Evolutionary conservation across 2,113 vertebrate species (phyloP), one percentile per base, ranked within the genome.

Genomic region (Dendropsophus ebraccatus): DNA sequence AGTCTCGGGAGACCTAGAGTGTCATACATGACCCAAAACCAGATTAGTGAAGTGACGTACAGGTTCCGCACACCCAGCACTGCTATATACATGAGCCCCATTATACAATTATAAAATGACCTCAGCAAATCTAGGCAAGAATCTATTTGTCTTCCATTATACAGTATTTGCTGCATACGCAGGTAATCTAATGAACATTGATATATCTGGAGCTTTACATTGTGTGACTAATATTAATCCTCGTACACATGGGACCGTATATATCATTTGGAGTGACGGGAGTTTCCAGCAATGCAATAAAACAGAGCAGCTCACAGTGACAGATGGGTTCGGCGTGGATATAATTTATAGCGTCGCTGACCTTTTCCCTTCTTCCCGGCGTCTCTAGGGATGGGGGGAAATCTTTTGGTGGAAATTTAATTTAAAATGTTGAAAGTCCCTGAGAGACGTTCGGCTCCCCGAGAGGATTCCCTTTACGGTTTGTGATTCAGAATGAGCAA

Each of bases 341-440:
- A 62, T 45, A 25, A 80, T 80, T 25, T 54, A 62, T 25, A 60
- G 54, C 23, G 6, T 35, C 3, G 54, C 32, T 62, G 77, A 80
- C 77, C 54, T 80, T 80, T 80, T 60, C 13, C 45, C 47, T 30
- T 16, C 54, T 62, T 45, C 2, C 7, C 25, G 14, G 5, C 16
- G 9, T 62, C 77, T 62, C 77, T 41, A 17, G 77, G 37, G 77
- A 60, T 2, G 19, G 4, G 12, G 77, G 12, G 77, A 25, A 8
- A 32, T 60, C 77, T 41, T 58, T 4, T n/a, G 28, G 54, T 79
- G 32, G 13, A 79, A 62, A 45, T 80, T 80, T 56, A 80, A 80
- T 80, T 80, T 80, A 60, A 37, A 35, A 60, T 80, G 77, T 80
- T 60, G 32, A 62, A 80, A 4, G 35, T 62, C 58, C 77, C n/a